Evolutionary conservation across 2,797 vertebrate species (phyloP).

Genomic region (Onychomys arenicola): DNA sequence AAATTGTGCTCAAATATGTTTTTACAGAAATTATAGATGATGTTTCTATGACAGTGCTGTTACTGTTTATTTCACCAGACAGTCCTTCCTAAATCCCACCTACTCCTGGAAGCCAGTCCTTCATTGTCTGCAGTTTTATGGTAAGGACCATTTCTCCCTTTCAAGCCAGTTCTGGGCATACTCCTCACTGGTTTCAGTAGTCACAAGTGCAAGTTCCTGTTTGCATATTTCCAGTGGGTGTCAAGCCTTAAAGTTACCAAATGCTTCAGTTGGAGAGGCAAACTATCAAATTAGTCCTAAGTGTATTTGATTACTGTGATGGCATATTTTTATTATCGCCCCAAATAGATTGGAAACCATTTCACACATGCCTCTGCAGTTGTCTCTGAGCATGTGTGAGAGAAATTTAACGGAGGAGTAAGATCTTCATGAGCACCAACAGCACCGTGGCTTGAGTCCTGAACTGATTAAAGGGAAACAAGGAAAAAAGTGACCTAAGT

Average conservation of each 20-base stretch:
- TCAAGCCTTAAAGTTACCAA: background rate
- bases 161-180: background rate
- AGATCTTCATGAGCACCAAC: background rate
- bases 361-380: background rate
- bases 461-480: background rate
- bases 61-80: background rate
- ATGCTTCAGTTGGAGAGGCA: background rate
- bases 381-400: background rate
- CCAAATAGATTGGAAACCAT: background rate
- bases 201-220: background rate
- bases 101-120: background rate
- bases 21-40: background rate
- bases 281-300: constrained; percentile 42
- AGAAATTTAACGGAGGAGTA: background rate
- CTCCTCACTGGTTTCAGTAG: background rate
- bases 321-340: background rate
- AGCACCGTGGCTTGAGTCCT: background rate
- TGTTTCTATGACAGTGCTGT: background rate
- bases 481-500: too few species aligned
- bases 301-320: background rate
- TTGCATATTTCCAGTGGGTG: background rate
- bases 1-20: background rate
- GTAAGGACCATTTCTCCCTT: background rate
- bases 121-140: background rate
- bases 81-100: background rate